Conservation (phyloP, 2,888 invertebrate genomes). For the Watsonalla cultraria region DNA sequence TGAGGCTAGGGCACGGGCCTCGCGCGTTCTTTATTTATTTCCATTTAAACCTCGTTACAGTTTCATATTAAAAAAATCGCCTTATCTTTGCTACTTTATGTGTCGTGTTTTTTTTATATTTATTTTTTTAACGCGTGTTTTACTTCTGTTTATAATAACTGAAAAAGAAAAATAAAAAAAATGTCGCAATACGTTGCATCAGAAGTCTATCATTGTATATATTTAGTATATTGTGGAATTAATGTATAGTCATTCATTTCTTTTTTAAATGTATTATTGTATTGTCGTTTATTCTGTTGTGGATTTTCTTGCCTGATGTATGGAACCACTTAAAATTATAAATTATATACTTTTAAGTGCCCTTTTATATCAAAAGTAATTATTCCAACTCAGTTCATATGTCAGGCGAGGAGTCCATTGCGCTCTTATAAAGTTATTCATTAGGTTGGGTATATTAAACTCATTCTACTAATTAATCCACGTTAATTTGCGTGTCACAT, state of each 20-base stretch:
- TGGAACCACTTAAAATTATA: conserved; percentile 11
- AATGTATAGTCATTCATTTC: conserved; percentile 61
- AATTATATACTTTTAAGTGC: conserved; percentile 16
- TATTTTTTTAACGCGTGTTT: conserved; percentile 72
- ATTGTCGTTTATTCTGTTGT: conserved; percentile 40
- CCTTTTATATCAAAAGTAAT: conserved; percentile 9
- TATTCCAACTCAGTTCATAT: conserved; percentile 8
- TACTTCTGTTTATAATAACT: conserved; percentile 71
- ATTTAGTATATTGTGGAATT: conserved; percentile 67
- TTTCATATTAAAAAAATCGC: conserved; percentile 54
- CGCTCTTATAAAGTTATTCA: conserved; percentile 46
- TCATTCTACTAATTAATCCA: conserved; percentile 58
- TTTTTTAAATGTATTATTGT: conserved; percentile 46
- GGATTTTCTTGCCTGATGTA: conserved; percentile 41
- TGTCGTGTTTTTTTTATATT: conserved; percentile 74
- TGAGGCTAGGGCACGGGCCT: conserved; percentile 18
- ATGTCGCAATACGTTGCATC: conserved; percentile 53
- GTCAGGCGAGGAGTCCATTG: conserved; percentile 35
- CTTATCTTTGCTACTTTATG: conserved; percentile 63
- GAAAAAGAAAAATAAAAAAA: conserved; percentile 62
- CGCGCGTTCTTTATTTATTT: conserved; percentile 47
- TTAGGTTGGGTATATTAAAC: conserved; percentile 65
- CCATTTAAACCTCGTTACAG: conserved; percentile 60
- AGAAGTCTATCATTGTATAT: conserved; percentile 63
- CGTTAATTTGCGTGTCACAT: conserved; percentile 54